Evolutionary conservation across 2,113 vertebrate genomes (phyloP), one percentile per base, ranked within the genome.

Genomic region (Anoplopoma fimbria): DNA sequence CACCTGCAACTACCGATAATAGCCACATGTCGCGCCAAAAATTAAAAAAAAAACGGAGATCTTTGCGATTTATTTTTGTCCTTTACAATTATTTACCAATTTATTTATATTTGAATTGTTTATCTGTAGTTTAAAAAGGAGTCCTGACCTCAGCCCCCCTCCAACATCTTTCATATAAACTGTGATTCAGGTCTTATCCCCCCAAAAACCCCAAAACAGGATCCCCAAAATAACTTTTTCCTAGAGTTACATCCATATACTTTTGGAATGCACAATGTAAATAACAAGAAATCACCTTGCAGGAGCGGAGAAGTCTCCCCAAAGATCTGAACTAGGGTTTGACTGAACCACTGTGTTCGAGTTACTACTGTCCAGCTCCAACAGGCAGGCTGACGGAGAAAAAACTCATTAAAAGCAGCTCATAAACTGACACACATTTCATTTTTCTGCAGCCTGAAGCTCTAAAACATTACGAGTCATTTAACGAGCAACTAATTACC

Each of bases 241-340:
- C 4, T 1, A 0, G 9, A 10, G 40, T 68, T 27, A 69, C 21
- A 31, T n/a, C 4, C 34, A 63, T 34, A 40, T 19, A 47, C 70
- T 49, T 55, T 67, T 38, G 15, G 23, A 29, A 33, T 31, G 15
- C 42, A 29, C 4, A 10, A 25, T 42, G 9, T 29, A 8, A 10
- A 4, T n/a, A 3, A 55, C 7, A 71, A 12, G 19, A n/a, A 45
- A 21, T 10, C 95, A 98, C 97, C 97, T 97, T 84, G 96, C 94
- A 62, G 97, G 96, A 85, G 96, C 95, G 72, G 95, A 97, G 85
- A 98, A 98, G 76, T 97, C 97, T 78, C 97, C 97, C 97, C 97
- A 98, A 25, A 98, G 91, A 81, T 98, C 97, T 87, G 91, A 89
- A 27, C 73, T 65, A 0, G 87, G 76, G 79, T 90, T 94, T 0